Percentiles rank a stretch among this genome's conserved stretches.
Evolutionary conservation across 2,797 vertebrate species (phyloP).

Genomic region (Trachurus trachurus): DNA sequence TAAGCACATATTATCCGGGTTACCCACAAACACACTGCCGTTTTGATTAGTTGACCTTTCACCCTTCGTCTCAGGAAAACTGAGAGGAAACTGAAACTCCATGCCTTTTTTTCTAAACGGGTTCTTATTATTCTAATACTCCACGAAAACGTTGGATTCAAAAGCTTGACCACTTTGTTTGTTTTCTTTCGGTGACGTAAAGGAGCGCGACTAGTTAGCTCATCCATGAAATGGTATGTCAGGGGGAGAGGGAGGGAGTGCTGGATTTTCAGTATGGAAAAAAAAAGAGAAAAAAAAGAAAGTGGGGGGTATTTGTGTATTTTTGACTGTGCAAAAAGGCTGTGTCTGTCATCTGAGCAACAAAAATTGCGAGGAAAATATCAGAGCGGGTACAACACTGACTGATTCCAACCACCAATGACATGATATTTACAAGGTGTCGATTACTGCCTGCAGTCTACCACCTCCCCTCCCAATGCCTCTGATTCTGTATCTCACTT

Average conservation of each 20-base stretch:
- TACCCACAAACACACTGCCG: constrained; percentile 83
- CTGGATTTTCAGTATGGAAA: constrained; percentile 42
- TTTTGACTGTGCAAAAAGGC: constrained; percentile 51
- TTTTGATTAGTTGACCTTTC: constrained; percentile 78
- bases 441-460: constrained; percentile 79
- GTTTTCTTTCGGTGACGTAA: constrained; percentile 27
- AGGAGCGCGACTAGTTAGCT: constrained; percentile 50
- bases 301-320: constrained; percentile 35
- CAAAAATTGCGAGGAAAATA: constrained; percentile 62
- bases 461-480: constrained; percentile 76
- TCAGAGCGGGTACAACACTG: constrained; percentile 67
- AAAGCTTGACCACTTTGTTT: constrained; percentile 37
- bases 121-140: constrained; percentile 70
- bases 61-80: constrained; percentile 83
- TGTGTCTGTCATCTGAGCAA: constrained; percentile 52
- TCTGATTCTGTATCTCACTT: constrained; percentile 78
- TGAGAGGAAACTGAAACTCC: constrained; percentile 82
- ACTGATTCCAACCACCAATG: constrained; percentile 73
- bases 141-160: constrained; percentile 51
- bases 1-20: constrained; percentile 78
- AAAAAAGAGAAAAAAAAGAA: constrained; percentile 10
- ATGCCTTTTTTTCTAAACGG: constrained; percentile 84
- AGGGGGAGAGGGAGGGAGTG: constrained; percentile 40
- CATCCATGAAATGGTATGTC: constrained; percentile 53
- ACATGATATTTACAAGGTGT: constrained; percentile 78